Evolutionary conservation across 2,888 invertebrate species (phyloP), one percentile per base, ranked within the genome.

Genomic region (Schrankia costaestrigalis): DNA sequence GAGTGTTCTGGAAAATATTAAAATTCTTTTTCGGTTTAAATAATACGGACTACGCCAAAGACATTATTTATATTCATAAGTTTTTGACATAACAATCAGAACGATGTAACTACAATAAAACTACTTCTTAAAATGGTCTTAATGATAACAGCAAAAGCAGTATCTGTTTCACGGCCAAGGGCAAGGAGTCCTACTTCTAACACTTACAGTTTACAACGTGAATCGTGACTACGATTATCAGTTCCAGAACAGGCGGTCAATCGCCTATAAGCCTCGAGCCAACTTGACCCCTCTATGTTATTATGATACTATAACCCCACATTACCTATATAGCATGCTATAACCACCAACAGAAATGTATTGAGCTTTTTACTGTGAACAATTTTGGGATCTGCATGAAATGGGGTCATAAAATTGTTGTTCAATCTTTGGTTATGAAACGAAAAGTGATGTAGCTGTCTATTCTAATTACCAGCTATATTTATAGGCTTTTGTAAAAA

Each of bases 201-300:
- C n/a, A n/a, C n/a, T 26, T 59, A 56, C 56, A 59, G 58, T 58
- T 63, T 35, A 34, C 46, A 21, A 15, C 32, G 36, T 32, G 37
- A 59, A 43, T 64, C 65, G 67, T 67, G 63, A 68, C 63, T 62
- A 39, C 56, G 58, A 66, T 74, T 73, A 77, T 77, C 73, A 63
- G 46, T 58, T 59, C 58, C 62, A 46, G 55, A 41, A 56, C 63
- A 49, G 36, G 56, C 65, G 64, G 71, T 69, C 71, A 72, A 63
- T 66, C 63, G 59, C 61, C 58, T 51, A 54, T 56, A 60, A 63
- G 56, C 58, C 41, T 26, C 44, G 50, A 47, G 35, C 27, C 34
- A 31, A 26, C 30, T 32, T 50, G 58, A 57, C 65, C 65, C 56
- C 54, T 37, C 32, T 41, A 37, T 47, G 40, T 56, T 68, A 65